Base-by-base conservation (phyloP, 2,797 vertebrate species). In the Pangasius macronema region DNA sequence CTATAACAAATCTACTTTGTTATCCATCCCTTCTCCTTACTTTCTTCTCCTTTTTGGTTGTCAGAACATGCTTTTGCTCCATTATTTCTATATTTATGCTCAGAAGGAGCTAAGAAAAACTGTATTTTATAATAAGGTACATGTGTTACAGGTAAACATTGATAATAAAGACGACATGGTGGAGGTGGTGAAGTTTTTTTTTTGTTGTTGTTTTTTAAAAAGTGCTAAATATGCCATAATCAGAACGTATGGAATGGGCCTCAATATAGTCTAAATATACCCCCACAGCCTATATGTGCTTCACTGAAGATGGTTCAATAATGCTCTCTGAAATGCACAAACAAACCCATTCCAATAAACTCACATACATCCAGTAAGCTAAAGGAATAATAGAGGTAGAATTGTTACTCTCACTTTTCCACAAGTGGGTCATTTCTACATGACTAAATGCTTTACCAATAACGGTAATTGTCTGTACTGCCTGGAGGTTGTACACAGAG, bases 391-490 rank as follows among this genome's bases (percentile, higher is more conserved):
- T 6, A 10, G 75, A 30, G 14, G 75, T 73, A 67, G 30, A 80
- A 9, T 51, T 30, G 5, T 77, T 39, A 30, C 67, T 79, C 22
- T 39, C 61, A 36, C 42, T 85, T n/a, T 67, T 39, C 30, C 22
- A 36, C n/a, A 33, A 79, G 30, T 20, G 57, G 57, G 72, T 79
- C 33, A 67, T 39, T 84, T 61, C 72, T 84, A 30, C 36, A 77
- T 70, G 59, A 87, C n/a, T 87, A 83, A 83, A 30, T 53, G 33
- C 59, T 20, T 77, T 39, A 22, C n/a, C 39, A 63, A 72, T 61
- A 67, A n/a, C 16, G 2, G 36, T 49, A 80, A 84, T 67, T 70
- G 82, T 79, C 36, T 55, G 42, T 55, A 53, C 68, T 24, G 46
- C 77, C 55, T 63, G 20, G 68, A 67, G 73, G 73, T 59, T 30